A percentile compares a stretch with the other conserved stretches of the same genome.
Conservation (phyloP, 1,140 invertebrate genomes). For the Brachystomella parvula region DNA sequence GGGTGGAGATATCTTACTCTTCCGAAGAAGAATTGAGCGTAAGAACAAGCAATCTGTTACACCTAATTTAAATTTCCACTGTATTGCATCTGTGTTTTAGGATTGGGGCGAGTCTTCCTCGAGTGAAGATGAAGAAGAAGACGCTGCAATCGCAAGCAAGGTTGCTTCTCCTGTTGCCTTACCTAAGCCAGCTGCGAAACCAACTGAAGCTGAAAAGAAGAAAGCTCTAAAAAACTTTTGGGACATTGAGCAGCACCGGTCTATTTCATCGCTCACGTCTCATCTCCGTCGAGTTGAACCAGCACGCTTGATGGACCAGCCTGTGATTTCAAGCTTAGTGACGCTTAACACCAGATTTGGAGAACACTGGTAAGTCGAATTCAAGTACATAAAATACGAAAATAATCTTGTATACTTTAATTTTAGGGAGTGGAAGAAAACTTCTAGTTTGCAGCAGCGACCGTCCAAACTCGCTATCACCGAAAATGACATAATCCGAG, state of each 20-base stretch:
- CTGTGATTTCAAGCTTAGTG: neutral
- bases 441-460: neutral
- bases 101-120: neutral
- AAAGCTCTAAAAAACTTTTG: neutral
- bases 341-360: neutral
- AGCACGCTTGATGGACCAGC: neutral
- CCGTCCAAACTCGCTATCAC: neutral
- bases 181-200: neutral
- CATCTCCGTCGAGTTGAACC: neutral
- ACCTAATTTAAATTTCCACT: neutral
- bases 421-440: conserved; percentile 5
- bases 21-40: neutral
- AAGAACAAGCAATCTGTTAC: neutral
- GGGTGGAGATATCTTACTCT: neutral
- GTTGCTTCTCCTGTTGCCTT: neutral
- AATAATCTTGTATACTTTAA: too few species aligned
- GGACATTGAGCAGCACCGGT: neutral
- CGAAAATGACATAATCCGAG: neutral
- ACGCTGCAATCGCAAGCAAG: neutral
- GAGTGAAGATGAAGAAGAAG: conserved; percentile 4
- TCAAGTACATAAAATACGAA: too few species aligned
- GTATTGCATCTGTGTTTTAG: neutral
- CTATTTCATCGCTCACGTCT: neutral
- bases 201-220: neutral
- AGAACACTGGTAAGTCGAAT: neutral